These are phyloP conservation scores for Xiphorhynchus erythropygius DNA, from an alignment of 2,797 vertebrate genomes.

Conservation along the genomic window DNA sequence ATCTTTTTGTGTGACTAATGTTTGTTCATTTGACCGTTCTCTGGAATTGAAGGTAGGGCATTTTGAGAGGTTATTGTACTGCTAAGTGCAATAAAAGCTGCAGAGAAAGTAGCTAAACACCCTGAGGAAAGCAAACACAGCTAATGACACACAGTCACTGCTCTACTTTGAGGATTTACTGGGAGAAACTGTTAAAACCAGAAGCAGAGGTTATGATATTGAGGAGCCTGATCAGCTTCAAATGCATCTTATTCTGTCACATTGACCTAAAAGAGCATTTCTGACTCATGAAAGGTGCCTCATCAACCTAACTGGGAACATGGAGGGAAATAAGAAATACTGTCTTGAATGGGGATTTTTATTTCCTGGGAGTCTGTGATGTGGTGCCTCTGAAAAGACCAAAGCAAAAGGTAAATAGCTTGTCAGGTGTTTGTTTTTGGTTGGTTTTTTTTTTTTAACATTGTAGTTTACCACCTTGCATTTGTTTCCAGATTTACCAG, in stretches of 20 bases:
- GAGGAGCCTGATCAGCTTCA: neutral
- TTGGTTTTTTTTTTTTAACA: neutral
- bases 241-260: neutral
- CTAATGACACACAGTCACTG: constrained; percentile 27
- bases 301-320: neutral
- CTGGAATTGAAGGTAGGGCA: constrained; percentile 15
- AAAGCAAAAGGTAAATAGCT: neutral
- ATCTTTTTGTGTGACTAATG: constrained; percentile 9
- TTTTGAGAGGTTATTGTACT: constrained; percentile 27
- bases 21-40: constrained; percentile 4
- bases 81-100: constrained; percentile 51
- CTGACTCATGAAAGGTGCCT: neutral
- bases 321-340: neutral
- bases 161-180: constrained; percentile 4
- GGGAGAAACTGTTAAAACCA: constrained; percentile 1
- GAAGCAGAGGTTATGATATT: neutral
- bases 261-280: neutral
- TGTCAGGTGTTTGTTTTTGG: no score
- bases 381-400: neutral
- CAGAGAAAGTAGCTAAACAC: constrained; percentile 36
- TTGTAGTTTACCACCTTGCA: neutral
- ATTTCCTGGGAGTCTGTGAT: neutral
- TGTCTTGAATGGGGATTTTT: neutral
- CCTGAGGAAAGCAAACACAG: constrained; percentile 41
- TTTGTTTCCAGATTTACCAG: constrained; percentile 25